Base-by-base conservation (phyloP, 2,113 vertebrate genomes). In the Gulo gulo region DNA sequence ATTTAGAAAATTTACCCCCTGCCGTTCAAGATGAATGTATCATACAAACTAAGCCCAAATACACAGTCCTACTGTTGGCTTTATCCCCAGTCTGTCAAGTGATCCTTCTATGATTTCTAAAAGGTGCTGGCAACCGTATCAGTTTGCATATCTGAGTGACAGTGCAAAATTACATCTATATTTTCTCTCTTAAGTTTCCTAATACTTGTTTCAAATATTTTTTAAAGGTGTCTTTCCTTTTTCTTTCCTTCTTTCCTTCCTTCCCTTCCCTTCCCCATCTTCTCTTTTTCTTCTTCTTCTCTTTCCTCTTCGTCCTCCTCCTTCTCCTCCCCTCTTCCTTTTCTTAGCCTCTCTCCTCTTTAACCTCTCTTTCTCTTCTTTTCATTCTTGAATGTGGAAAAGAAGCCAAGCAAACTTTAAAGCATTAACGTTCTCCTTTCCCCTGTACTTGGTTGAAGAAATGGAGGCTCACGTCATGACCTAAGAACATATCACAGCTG, bases 11-110 rank as follows among this genome's bases (percentile, higher is more conserved):
- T 95, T 93, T 97, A 76, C 47, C 52, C 74, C 82, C 50, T 96
- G 80, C 85, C 92, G 97, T 90, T 90, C 91, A 76, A 69, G 95
- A 97, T 95, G 93, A 97, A 98, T 98, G 57, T 91, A 96, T 96
- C 97, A 88, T 80, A 71, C 59, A 91, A 88, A 94, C 69, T 67
- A 94, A 96, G 94, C 52, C 80, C 31, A 10, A 71, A 63, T 29
- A 29, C 87, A 79, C 63, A 45, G 88, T n/a, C 73, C 42, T 47
- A 14, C 67, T 39, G 21, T 78, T 89, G 92, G 86, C 74, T 86
- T 84, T 63, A 29, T 95, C 79, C 88, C 84, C 45, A 63, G 26
- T 81, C 67, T 96, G 69, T 91, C 63, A 69, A 16, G 4, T 31
- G 89, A 94, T 91, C 65, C 20, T 23, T 45, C n/a, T 69, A 18